phyloP scores from a whole-genome alignment of 2,797 vertebrate genomes.

The Sebastes minor region DNA sequence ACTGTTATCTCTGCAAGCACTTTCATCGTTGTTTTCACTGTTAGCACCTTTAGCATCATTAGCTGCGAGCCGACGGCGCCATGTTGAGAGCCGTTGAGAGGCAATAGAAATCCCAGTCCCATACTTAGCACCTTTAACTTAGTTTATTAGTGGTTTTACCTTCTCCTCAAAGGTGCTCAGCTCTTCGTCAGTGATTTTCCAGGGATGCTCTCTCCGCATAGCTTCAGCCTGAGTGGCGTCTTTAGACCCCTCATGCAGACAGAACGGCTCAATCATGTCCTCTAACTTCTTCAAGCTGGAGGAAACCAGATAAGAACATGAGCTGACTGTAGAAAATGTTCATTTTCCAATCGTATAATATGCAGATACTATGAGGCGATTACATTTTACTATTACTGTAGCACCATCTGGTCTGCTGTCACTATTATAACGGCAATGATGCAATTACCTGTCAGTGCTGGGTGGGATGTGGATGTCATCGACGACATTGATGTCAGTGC shows the following conservation, averaged over 20 bases:
- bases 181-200: constrained; percentile 96
- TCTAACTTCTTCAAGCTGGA: constrained; percentile 92
- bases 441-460: constrained; percentile 87
- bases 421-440: neutral
- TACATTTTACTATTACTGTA: neutral
- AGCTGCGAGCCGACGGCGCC: too few species aligned
- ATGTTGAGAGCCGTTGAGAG: too few species aligned
- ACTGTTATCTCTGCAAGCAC: too few species aligned
- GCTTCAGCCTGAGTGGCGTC: constrained; percentile 85
- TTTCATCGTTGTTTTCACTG: too few species aligned
- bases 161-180: constrained; percentile 93
- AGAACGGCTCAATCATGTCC: constrained; percentile 96
- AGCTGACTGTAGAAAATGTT: neutral
- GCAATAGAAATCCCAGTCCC: too few species aligned
- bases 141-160: constrained; percentile 75
- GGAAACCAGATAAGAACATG: constrained; percentile 20
- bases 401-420: constrained; percentile 2
- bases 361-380: neutral
- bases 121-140: neutral
- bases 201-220: constrained; percentile 87
- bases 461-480: constrained; percentile 91
- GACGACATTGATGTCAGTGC: constrained; percentile 90
- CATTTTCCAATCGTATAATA: neutral
- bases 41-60: too few species aligned
- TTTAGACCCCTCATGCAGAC: constrained; percentile 89